Evolutionary conservation across 1,140 invertebrate genomes (phyloP).

Genomic region (Rhyzopertha dominica): DNA sequence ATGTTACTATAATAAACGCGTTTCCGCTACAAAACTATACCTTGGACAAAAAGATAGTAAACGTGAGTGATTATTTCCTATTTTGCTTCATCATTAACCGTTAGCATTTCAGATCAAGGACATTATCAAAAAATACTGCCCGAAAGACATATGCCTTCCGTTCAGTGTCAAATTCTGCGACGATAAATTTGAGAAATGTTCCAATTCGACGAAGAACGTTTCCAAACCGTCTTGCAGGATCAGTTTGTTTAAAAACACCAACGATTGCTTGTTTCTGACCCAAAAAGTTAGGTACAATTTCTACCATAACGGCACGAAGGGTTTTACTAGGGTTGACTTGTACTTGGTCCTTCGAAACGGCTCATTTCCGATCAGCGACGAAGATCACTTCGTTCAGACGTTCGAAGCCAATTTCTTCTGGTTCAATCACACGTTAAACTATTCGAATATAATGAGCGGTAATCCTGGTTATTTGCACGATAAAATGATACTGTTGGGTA

Average conservation of each 20-base stretch:
- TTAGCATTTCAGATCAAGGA: too few species aligned
- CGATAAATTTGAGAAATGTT: constrained; percentile 32
- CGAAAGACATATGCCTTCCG: constrained; percentile 48
- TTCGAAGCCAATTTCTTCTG: constrained; percentile 51
- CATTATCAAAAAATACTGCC: constrained; percentile 50
- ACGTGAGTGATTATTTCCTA: too few species aligned
- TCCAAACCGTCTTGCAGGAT: too few species aligned
- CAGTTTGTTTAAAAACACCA: too few species aligned
- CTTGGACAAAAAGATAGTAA: constrained; percentile 8
- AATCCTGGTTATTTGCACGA: constrained; percentile 63
- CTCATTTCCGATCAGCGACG: constrained; percentile 22
- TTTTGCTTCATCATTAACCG: too few species aligned
- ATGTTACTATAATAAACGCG: constrained; percentile 21
- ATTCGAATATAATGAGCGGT: constrained; percentile 53
- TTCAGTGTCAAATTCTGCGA: constrained; percentile 46
- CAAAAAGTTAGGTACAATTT: constrained; percentile 50
- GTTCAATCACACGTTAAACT: constrained; percentile 39
- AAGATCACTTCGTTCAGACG: constrained; percentile 47
- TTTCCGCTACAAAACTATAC: constrained; percentile 20
- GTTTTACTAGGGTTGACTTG: constrained; percentile 47
- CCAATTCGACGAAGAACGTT: constrained; percentile 24
- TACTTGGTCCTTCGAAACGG: constrained; percentile 47
- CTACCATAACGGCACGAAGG: constrained; percentile 54
- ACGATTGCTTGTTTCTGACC: constrained; percentile 43
- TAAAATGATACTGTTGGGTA: constrained; percentile 57